Conservation (phyloP, 2,113 vertebrate species). For the Phalacrocorax pelagicus region DNA sequence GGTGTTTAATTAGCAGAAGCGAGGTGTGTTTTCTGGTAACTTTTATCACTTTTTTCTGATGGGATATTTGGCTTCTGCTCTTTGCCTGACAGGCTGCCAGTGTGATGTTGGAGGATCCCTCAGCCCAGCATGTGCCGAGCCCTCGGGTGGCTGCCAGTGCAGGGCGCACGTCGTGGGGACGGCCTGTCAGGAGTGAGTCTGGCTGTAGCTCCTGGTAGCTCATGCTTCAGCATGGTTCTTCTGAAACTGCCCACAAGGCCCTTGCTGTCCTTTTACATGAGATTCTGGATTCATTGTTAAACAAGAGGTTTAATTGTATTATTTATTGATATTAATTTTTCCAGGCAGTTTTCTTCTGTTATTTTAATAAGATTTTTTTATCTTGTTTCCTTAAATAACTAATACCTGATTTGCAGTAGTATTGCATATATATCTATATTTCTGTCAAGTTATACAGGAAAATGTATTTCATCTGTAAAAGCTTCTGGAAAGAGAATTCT, state of each 20-base stretch:
- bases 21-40: background rate
- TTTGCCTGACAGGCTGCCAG: constrained; percentile 77
- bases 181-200: constrained; percentile 84
- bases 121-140: constrained; percentile 68
- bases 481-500: background rate
- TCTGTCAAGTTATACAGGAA: background rate
- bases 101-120: constrained; percentile 88
- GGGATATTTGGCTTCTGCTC: background rate
- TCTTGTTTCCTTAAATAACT: background rate
- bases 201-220: background rate
- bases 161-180: constrained; percentile 78
- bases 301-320: background rate
- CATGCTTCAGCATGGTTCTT: background rate
- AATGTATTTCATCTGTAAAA: background rate
- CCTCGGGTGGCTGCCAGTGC: constrained; percentile 81
- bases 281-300: background rate
- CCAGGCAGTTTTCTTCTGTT: background rate
- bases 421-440: background rate
- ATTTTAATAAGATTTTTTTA: background rate
- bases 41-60: background rate
- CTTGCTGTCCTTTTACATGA: background rate
- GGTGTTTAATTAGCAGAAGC: background rate
- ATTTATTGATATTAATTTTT: background rate
- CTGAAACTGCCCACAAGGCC: background rate
- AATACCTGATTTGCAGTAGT: background rate